A percentile compares a stretch with the other conserved stretches of the same genome.
These are phyloP conservation scores for Pocillopora damicornis DNA, from an alignment of 64 coral and sea anemone species.

Conservation along the genomic window DNA sequence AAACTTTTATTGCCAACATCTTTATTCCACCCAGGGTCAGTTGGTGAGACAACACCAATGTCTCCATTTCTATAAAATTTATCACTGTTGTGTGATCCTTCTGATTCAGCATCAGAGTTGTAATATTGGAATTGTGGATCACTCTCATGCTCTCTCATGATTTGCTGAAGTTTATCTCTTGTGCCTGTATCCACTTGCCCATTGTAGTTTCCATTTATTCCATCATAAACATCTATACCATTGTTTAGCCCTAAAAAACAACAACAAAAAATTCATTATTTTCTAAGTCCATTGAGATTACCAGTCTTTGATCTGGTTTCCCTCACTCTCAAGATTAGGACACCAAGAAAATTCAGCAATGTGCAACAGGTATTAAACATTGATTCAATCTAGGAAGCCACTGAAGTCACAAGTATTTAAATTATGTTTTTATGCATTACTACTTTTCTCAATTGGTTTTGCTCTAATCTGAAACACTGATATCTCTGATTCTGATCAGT, in stretches of 20 bases:
- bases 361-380: no score
- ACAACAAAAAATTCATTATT: not conserved
- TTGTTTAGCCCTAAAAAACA: constrained; percentile 13
- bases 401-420: no score
- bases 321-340: no score
- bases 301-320: no score
- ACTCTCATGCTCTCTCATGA: constrained; percentile 78
- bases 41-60: constrained; percentile 16
- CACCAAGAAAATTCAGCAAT: no score
- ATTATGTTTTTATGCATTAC: no score
- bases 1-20: constrained; percentile 19
- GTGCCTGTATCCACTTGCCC: constrained; percentile 70
- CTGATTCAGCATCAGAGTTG: constrained; percentile 80
- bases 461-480: no score
- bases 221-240: constrained; percentile 13
- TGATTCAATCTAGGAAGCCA: no score
- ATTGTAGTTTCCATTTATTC: constrained; percentile 9
- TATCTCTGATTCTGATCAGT: no score
- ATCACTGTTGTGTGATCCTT: constrained; percentile 38
- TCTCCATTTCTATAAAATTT: constrained; percentile 37
- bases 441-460: no score
- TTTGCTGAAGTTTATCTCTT: constrained; percentile 64
- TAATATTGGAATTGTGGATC: constrained; percentile 76
- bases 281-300: not conserved
- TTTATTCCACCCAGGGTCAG: constrained; percentile 15